These are phyloP conservation scores for Sus cebifrons DNA, from an alignment of 2,797 vertebrate genomes.

Conservation along the genomic window DNA sequence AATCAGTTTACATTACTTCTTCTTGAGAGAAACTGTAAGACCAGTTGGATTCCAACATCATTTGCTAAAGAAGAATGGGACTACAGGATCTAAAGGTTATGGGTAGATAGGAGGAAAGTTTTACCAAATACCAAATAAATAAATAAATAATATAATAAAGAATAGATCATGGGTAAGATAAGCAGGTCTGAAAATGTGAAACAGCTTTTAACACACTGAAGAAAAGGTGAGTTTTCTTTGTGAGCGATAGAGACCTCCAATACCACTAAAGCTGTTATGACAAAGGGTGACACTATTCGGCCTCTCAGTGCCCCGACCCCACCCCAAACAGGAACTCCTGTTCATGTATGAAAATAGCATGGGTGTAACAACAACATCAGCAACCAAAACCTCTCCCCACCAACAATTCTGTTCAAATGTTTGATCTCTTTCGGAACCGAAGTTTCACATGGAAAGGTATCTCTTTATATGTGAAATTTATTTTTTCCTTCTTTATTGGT, in stretches of 20 bases:
- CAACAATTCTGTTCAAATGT: neutral
- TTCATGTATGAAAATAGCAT: neutral
- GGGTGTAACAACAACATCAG: neutral
- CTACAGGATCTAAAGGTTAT: neutral
- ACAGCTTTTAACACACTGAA: neutral
- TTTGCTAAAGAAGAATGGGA: neutral
- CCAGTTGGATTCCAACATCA: neutral
- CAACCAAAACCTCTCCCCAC: neutral
- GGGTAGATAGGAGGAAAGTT: neutral
- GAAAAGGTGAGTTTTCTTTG: neutral
- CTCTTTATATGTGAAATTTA: neutral
- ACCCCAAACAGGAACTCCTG: neutral
- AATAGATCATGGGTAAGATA: neutral
- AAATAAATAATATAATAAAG: neutral
- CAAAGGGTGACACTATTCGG: neutral
- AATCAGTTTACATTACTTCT: neutral
- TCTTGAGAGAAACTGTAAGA: conserved; percentile 7
- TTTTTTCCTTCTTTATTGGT: conserved; percentile 9
- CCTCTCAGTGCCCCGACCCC: too few species aligned
- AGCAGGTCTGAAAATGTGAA: neutral
- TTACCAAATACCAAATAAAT: conserved; percentile 10
- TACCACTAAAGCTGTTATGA: neutral
- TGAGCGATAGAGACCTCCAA: neutral
- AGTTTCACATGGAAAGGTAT: conserved; percentile 9
- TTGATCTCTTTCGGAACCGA: neutral